Conservation (phyloP, 2,888 invertebrate genomes). For the Ectemnius lituratus region DNA sequence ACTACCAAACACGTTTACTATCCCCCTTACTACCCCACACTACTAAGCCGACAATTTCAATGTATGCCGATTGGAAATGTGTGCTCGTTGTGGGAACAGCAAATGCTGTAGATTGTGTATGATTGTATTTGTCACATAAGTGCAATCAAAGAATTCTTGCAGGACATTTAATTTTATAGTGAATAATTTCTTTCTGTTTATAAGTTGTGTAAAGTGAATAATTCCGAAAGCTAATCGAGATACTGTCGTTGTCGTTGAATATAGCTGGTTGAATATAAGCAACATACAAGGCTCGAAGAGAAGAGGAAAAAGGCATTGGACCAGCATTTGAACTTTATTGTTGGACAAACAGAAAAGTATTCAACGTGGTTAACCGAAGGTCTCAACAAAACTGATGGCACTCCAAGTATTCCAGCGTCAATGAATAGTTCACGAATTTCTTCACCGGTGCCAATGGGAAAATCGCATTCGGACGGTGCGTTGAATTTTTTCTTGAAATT, state of each 20-base stretch:
- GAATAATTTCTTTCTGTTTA: neutral
- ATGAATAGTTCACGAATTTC: conserved; percentile 77
- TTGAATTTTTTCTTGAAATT: neutral
- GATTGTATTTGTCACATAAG: conserved; percentile 41
- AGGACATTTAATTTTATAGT: conserved; percentile 42
- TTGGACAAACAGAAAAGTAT: conserved; percentile 98
- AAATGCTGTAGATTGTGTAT: conserved; percentile 64
- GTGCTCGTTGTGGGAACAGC: conserved; percentile 78
- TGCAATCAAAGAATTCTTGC: conserved; percentile 52
- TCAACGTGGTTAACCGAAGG: conserved; percentile 93
- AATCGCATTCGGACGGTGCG: conserved; percentile 74
- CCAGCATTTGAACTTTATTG: conserved; percentile 97
- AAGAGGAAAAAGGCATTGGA: conserved; percentile 96
- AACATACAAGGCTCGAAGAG: conserved; percentile 94
- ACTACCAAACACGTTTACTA: conserved; percentile 1
- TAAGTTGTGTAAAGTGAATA: neutral
- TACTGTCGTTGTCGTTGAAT: conserved; percentile 19
- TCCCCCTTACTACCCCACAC: conserved; percentile 70
- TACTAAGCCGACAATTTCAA: conserved; percentile 76
- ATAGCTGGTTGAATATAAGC: conserved; percentile 94
- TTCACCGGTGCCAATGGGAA: conserved; percentile 71
- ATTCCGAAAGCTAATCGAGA: no score
- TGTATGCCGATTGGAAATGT: conserved; percentile 68
- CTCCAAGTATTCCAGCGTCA: conserved; percentile 75
- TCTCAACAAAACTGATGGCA: conserved; percentile 82